These are phyloP conservation scores for Hipposideros larvatus DNA, from an alignment of 2,797 vertebrate genomes.

Conservation along the genomic window DNA sequence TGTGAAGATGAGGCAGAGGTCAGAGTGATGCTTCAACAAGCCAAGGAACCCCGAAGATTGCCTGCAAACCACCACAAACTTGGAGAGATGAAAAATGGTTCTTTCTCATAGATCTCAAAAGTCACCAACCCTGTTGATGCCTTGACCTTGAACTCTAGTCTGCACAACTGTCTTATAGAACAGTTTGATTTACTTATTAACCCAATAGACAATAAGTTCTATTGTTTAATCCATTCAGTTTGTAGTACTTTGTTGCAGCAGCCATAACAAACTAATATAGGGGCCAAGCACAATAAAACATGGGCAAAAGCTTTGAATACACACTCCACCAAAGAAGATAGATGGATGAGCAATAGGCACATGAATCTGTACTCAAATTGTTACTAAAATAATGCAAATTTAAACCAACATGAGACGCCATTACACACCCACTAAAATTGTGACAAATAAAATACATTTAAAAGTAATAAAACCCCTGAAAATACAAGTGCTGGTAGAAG, in stretches of 20 bases:
- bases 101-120: neutral
- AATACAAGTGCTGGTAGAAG: neutral
- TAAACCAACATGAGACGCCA: neutral
- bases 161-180: neutral
- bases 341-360: neutral
- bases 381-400: neutral
- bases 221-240: neutral
- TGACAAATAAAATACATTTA: neutral
- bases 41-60: neutral
- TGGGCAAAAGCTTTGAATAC: neutral
- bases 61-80: neutral
- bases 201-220: neutral
- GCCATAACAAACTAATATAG: neutral
- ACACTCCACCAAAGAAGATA: neutral
- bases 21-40: neutral
- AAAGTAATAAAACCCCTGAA: neutral
- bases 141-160: neutral
- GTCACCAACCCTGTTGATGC: neutral
- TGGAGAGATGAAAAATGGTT: neutral
- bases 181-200: neutral
- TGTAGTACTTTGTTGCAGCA: neutral
- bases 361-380: neutral
- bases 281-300: neutral
- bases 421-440: neutral
- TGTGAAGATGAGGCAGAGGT: neutral